Base-by-base conservation (phyloP, 2,113 vertebrate species). In the Cololabis saira region DNA sequence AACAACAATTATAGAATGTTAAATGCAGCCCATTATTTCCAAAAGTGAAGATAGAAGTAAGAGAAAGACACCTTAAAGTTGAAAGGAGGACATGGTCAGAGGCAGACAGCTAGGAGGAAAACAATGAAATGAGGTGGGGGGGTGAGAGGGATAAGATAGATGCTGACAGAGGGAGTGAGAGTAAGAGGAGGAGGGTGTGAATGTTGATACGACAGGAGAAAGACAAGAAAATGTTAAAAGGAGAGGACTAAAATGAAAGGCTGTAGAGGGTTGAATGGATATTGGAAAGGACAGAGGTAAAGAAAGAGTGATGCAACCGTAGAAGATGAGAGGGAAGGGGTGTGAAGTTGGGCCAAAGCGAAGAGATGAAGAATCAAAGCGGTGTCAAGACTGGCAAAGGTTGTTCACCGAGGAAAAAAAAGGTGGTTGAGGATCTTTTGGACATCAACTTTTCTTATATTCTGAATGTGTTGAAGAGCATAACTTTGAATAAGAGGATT, bases 261-360 rank as follows among this genome's bases (percentile, higher is more conserved):
- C 41, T 8, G 42, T 5, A 3, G 33, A 37, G 33, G 10, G 33
- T 7, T 37, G 33, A 37, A 37, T 37, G 33, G 59, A 61, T 71
- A 68, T 72, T 37, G n/a, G 60, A 63, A 64, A 44, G 67, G 60
- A 75, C 47, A 64, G 64, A 67, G 57, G 33, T 37, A 37, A 37
- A 61, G 61, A 71, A 14, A 61, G 71, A 61, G 33, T 57, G 79
- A 80, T 75, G 71, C 22, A 76, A 76, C 61, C 37, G 0, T 7
- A 24, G 44, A 33, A 11, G 56, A 74, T 56, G 64, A 67, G 51
- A 57, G 42, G 56, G 13, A 74, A 45, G 55, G 17, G 57, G 57
- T 44, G 27, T 47, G 52, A 52, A 18, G 30, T 5, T 37, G 33
- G 33, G 33, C 10, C 10, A 37, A 37, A 37, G 33, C 10, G 6